phyloP scores from a whole-genome alignment of 2,888 invertebrate species.

The Ochropleura plecta region DNA sequence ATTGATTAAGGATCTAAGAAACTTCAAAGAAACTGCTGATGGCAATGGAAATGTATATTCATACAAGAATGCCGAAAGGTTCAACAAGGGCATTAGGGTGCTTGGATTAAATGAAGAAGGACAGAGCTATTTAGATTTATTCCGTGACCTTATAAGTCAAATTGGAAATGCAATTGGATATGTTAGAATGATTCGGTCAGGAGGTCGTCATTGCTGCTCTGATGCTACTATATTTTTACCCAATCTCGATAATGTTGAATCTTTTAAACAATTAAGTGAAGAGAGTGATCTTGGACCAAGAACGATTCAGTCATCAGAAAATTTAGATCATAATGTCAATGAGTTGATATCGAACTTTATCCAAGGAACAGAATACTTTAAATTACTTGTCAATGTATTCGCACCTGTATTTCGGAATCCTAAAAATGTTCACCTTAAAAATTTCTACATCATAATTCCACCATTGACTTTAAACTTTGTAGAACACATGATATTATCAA shows the following conservation, averaged over 20 bases:
- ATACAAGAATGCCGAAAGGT: slow-evolving; percentile 97
- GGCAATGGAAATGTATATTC: slow-evolving; percentile 93
- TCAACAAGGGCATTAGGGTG: slow-evolving; percentile 97
- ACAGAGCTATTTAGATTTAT: slow-evolving; percentile 97
- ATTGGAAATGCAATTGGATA: slow-evolving; percentile 99
- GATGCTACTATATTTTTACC: slow-evolving; percentile 97
- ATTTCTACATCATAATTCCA: slow-evolving; percentile 98
- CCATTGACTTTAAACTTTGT: slow-evolving; percentile 98
- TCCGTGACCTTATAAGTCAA: slow-evolving; percentile 97
- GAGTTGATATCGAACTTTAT: slow-evolving; percentile 96
- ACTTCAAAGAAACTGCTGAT: slow-evolving; percentile 94
- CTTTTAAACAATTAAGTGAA: slow-evolving; percentile 92
- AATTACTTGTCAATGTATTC: slow-evolving; percentile 97
- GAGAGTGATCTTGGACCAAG: slow-evolving; percentile 91
- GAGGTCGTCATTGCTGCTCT: slow-evolving; percentile 97
- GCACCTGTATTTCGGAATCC: slow-evolving; percentile 96
- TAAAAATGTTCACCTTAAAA: slow-evolving; percentile 96
- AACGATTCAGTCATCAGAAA: slow-evolving; percentile 92
- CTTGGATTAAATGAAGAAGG: slow-evolving; percentile 95
- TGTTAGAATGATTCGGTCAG: slow-evolving; percentile 97
- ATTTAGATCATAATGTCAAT: slow-evolving; percentile 94
- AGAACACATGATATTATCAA: slow-evolving; percentile 97
- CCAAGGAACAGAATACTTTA: slow-evolving; percentile 97
- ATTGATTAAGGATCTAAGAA: slow-evolving; percentile 96
- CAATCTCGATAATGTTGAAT: slow-evolving; percentile 91